These are phyloP conservation scores for Scaptomyza graminum DNA, from an alignment of 1,140 invertebrate species.

Conservation along the genomic window DNA sequence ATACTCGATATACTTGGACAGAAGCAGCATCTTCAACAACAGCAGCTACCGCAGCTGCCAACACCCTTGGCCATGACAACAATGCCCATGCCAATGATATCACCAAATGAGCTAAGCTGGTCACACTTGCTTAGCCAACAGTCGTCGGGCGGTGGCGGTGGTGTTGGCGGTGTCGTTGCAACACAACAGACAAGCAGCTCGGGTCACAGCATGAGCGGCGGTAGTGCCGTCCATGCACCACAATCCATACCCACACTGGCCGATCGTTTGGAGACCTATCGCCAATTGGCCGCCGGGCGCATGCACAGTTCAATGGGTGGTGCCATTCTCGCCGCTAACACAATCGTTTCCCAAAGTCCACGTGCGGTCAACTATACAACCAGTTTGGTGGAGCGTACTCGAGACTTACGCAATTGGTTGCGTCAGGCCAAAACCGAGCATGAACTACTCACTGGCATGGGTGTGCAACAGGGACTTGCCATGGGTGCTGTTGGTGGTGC, in stretches of 20 bases:
- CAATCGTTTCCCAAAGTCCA: constrained; percentile 84
- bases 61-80: constrained; percentile 27
- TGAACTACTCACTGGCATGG: constrained; percentile 62
- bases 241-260: constrained; percentile 85
- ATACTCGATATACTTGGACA: constrained; percentile 89
- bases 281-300: constrained; percentile 82
- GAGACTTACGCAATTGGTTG: constrained; percentile 88
- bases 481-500: constrained; percentile 13
- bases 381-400: constrained; percentile 87
- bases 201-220: not conserved
- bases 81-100: constrained; percentile 84
- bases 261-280: constrained; percentile 85
- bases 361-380: constrained; percentile 84
- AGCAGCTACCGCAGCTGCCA: constrained; percentile 84
- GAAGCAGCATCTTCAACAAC: constrained; percentile 84
- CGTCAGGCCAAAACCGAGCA: constrained; percentile 80
- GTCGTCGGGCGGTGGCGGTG: constrained; percentile 14
- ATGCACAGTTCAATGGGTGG: constrained; percentile 75
- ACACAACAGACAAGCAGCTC: constrained; percentile 17
- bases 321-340: constrained; percentile 79
- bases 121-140: constrained; percentile 82
- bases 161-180: constrained; percentile 12
- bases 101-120: constrained; percentile 87
- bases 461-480: constrained; percentile 38
- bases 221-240: constrained; percentile 69